Percentiles rank a stretch among this genome's conserved stretches.
phyloP scores from a whole-genome alignment of 1,140 invertebrate species.

The Liolophura sinensis region DNA sequence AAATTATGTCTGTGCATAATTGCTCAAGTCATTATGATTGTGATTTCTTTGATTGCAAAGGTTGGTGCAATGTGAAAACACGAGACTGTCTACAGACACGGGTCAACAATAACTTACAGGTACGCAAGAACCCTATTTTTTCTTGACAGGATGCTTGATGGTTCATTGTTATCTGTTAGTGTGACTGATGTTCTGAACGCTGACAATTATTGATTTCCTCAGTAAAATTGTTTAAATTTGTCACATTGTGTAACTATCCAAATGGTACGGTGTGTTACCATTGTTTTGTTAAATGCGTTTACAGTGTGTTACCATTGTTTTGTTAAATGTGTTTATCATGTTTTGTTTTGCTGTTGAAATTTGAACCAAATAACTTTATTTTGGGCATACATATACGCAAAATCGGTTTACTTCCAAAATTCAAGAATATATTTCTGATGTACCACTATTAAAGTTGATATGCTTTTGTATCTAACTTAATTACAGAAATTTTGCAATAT shows the following conservation, averaged over 20 bases:
- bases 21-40: constrained; percentile 67
- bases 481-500: neutral
- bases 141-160: neutral
- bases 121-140: constrained; percentile 19
- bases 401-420: too few relatives aligned
- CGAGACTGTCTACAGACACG: constrained; percentile 63
- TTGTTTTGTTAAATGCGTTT: neutral
- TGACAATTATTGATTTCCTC: neutral
- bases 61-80: constrained; percentile 61
- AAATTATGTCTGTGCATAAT: constrained; percentile 33
- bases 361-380: too few relatives aligned
- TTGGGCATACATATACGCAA: too few relatives aligned
- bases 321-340: neutral
- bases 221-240: neutral
- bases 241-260: neutral
- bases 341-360: neutral
- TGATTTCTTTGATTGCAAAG: constrained; percentile 69
- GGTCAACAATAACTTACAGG: constrained; percentile 69
- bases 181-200: neutral
- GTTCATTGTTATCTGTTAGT: neutral
- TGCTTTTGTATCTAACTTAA: neutral
- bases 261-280: neutral
- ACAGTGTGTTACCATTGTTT: neutral
- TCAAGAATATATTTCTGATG: too few relatives aligned
- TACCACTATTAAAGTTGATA: too few relatives aligned